Conservation (phyloP, 2,113 vertebrate species). For the Tetraodon nigroviridis region DNA sequence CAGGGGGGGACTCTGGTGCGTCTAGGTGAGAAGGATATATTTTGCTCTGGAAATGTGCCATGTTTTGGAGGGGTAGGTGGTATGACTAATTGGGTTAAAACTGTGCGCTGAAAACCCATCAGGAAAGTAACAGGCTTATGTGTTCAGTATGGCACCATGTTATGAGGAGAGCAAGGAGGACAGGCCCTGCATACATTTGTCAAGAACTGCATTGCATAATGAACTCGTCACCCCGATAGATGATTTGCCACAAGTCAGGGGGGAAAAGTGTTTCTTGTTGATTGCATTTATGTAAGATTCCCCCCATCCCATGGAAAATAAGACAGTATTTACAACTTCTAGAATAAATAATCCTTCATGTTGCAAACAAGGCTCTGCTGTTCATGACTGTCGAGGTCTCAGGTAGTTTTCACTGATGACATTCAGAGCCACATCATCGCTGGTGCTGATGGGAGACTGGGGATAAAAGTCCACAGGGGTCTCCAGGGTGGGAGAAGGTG, state of each 20-base stretch:
- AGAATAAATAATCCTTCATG: slow-evolving; percentile 51
- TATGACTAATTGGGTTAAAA: slow-evolving; percentile 63
- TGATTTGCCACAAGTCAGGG: slow-evolving; percentile 27
- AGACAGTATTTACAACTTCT: slow-evolving; percentile 24
- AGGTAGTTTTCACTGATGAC: slow-evolving; percentile 28
- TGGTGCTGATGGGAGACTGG: background rate
- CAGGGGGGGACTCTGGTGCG: slow-evolving; percentile 36
- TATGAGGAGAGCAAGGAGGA: slow-evolving; percentile 33
- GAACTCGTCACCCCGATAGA: slow-evolving; percentile 33
- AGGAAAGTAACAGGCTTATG: slow-evolving; percentile 59
- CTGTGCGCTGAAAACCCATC: slow-evolving; percentile 50
- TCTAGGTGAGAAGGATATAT: slow-evolving; percentile 40
- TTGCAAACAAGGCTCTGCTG: background rate
- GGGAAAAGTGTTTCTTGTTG: slow-evolving; percentile 9
- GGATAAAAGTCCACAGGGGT: slow-evolving; percentile 14
- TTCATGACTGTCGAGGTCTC: slow-evolving; percentile 8
- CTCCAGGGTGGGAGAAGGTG: slow-evolving; percentile 37
- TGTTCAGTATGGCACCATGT: slow-evolving; percentile 51
- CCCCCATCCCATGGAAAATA: background rate
- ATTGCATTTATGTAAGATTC: slow-evolving; percentile 18
- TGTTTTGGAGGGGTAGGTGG: slow-evolving; percentile 46
- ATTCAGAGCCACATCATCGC: slow-evolving; percentile 39
- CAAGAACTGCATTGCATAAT: slow-evolving; percentile 38
- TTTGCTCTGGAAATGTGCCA: slow-evolving; percentile 51
- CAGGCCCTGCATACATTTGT: slow-evolving; percentile 25